Evolutionary conservation across 2,888 invertebrate genomes (phyloP).

Genomic region (Exephanes ischioxanthus): DNA sequence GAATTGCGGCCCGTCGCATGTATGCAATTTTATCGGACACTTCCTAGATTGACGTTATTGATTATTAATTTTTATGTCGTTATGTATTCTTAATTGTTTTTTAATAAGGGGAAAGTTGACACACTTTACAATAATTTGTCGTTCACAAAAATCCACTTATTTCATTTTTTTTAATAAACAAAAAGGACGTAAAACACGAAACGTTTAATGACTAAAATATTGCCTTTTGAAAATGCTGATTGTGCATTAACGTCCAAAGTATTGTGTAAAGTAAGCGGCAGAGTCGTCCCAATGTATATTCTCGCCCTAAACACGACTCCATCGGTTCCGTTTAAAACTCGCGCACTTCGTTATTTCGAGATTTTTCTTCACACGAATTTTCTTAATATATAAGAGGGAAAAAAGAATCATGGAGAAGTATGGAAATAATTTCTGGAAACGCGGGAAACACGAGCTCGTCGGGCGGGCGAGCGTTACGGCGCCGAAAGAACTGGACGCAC

Average conservation of each 20-base stretch:
- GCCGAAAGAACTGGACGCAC: slow-evolving; percentile 17
- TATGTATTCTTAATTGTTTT: neutral
- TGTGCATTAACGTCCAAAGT: neutral
- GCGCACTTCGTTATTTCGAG: neutral
- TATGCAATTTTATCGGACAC: neutral
- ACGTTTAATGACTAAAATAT: neutral
- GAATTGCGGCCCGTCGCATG: neutral
- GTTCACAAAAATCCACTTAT: neutral
- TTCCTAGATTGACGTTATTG: neutral
- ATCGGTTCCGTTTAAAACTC: neutral
- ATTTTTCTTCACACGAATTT: neutral
- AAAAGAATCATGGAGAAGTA: neutral
- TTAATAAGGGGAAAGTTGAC: neutral
- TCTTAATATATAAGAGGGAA: neutral
- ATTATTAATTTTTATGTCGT: neutral
- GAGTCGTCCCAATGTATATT: neutral
- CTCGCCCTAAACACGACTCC: neutral
- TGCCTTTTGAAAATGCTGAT: neutral
- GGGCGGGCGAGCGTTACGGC: neutral
- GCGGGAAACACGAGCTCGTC: slow-evolving; percentile 30
- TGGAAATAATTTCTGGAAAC: slow-evolving; percentile 2
- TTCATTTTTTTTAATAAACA: neutral
- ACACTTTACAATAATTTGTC: neutral
- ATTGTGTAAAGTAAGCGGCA: too few species aligned
- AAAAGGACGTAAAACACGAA: neutral